phyloP scores from a whole-genome alignment of 2,797 vertebrate species.

The Cossypha heuglini region DNA sequence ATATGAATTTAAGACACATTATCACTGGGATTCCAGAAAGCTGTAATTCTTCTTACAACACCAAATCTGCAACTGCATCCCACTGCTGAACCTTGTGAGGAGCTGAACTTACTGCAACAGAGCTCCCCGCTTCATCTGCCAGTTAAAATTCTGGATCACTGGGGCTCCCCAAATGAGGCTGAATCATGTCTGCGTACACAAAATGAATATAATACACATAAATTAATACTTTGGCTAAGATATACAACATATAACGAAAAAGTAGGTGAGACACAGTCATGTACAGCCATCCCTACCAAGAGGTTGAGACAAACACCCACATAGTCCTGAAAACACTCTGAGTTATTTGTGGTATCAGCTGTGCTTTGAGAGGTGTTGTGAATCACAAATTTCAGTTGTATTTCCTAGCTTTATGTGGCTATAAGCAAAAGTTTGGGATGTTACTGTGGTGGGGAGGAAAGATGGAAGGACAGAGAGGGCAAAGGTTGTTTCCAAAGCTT shows the following conservation, averaged over 20 bases:
- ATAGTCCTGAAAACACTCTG: neutral
- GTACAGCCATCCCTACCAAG: neutral
- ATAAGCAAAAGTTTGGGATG: neutral
- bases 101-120: neutral
- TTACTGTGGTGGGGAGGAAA: neutral
- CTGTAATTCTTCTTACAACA: neutral
- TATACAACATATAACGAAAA: neutral
- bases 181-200: neutral
- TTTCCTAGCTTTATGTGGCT: neutral
- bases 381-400: constrained; percentile 5
- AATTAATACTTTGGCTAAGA: neutral
- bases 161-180: neutral
- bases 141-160: neutral
- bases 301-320: neutral
- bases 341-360: constrained; percentile 28
- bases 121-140: neutral
- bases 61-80: neutral
- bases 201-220: neutral
- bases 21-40: neutral
- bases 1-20: neutral
- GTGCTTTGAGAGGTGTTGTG: neutral
- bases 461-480: neutral
- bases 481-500: neutral
- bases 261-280: neutral
- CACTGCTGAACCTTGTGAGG: rapidly evolving